Conservation (phyloP, 2,797 vertebrate genomes). For the Gadopsis marmoratus region DNA sequence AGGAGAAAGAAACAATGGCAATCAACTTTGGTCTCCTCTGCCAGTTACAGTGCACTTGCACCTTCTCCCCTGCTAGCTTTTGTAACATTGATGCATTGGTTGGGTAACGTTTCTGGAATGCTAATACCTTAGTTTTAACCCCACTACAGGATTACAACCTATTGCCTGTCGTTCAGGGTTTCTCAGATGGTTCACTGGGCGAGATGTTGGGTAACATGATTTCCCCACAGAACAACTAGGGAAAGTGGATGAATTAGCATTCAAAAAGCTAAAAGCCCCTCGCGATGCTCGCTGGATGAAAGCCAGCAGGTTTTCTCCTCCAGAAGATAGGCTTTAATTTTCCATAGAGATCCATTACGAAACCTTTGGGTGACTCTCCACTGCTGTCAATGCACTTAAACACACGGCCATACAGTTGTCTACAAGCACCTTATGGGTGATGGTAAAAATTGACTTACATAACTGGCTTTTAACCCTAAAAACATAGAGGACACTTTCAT, state of each 20-base stretch:
- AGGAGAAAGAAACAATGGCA: slow-evolving; percentile 56
- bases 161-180: slow-evolving; percentile 73
- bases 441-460: slow-evolving; percentile 44
- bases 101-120: slow-evolving; percentile 79
- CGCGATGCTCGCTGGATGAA: slow-evolving; percentile 59
- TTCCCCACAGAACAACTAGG: slow-evolving; percentile 76
- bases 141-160: slow-evolving; percentile 73
- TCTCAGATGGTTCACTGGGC: slow-evolving; percentile 60
- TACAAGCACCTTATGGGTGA: slow-evolving; percentile 33
- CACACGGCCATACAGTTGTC: slow-evolving; percentile 44
- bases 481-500: slow-evolving; percentile 27
- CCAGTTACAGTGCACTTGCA: slow-evolving; percentile 69
- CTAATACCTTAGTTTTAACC: slow-evolving; percentile 75
- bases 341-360: slow-evolving; percentile 77
- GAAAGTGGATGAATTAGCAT: slow-evolving; percentile 81
- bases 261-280: slow-evolving; percentile 79
- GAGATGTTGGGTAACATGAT: slow-evolving; percentile 74
- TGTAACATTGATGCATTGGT: slow-evolving; percentile 80
- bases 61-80: slow-evolving; percentile 65
- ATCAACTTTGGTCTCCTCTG: slow-evolving; percentile 62
- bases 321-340: slow-evolving; percentile 76
- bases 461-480: slow-evolving; percentile 41
- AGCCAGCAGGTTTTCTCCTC: slow-evolving; percentile 69
- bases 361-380: slow-evolving; percentile 66
- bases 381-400: slow-evolving; percentile 63